Evolutionary conservation across 2,888 invertebrate species (phyloP), one percentile per base, ranked within the genome.

Genomic region (Oscheius onirici): DNA sequence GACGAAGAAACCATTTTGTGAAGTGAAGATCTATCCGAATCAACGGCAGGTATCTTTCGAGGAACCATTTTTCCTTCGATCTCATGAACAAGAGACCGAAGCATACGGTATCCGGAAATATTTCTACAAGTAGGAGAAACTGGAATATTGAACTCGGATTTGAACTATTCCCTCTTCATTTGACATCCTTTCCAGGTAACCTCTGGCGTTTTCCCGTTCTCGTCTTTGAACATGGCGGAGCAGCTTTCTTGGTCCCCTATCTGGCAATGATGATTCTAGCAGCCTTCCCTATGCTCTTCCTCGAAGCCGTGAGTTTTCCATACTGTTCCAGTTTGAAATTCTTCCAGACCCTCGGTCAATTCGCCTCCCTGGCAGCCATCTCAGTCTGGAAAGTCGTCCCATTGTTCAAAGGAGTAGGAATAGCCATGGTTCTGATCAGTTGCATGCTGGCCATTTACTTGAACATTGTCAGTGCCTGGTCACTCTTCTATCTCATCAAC

Each of bases 341-440:
- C 52, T 28, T 65, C 13, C 58, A 74, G 75, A 61, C 93, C n/a
- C 92, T 94, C 75, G 94, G 94, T 0, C 94, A 94, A 88, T 94
- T 92, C 87, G 80, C 83, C 15, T 92, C 89, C 44, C 84, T 90
- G 1, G 89, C 90, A n/a, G 93, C 93, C 0, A 92, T 93, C 13
- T 92, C 92, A 17, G 92, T 93, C 58, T 94, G 93, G 90, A 91
- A 92, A 83, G 93, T 94, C 88, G 93, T 92, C 79, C 93, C 93
- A 0, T 90, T 93, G 10, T 92, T 93, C 85, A 91, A 77, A 72
- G 90, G 90, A 61, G 88, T 91, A 52, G 91, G 91, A 5, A 89
- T 90, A 83, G 90, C 90, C 28, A 90, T 90, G 90, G 89, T 91
- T 75, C 83, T 90, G 40, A 89, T 90, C 72, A 90, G 90, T 1